A percentile compares a stretch with the other conserved stretches of the same genome.
phyloP scores from a whole-genome alignment of 92 coral and sea anemone genomes.

The Siderastrea siderea region DNA sequence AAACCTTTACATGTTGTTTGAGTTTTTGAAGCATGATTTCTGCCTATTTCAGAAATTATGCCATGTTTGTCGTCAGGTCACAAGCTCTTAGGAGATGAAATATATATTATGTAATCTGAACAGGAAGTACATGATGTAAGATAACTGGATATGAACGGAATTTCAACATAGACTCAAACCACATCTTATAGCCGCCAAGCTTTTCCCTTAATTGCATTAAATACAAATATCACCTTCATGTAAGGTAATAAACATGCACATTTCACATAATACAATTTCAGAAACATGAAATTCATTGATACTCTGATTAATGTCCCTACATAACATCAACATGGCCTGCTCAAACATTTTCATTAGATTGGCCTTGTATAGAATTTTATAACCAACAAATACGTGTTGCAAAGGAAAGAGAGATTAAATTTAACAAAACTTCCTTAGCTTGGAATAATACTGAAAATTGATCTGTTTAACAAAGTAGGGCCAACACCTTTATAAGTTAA shows the following conservation, averaged over 20 bases:
- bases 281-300: not conserved
- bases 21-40: not conserved
- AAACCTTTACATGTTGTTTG: not conserved
- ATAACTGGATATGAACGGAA: not conserved
- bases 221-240: not conserved
- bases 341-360: not conserved
- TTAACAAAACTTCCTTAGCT: not conserved
- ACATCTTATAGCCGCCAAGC: not conserved
- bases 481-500: not conserved
- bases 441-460: constrained; percentile 1
- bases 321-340: not conserved
- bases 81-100: not conserved
- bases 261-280: not conserved
- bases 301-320: not conserved
- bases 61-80: not conserved
- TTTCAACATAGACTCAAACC: not conserved
- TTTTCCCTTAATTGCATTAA: not conserved
- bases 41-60: not conserved
- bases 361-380: not conserved
- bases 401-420: not conserved
- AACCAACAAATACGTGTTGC: too few species aligned
- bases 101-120: not conserved
- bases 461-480: not conserved
- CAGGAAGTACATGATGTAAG: constrained; percentile 7
- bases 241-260: not conserved